Conservation (phyloP, 2,113 vertebrate genomes). For the Perca schrenkii region DNA sequence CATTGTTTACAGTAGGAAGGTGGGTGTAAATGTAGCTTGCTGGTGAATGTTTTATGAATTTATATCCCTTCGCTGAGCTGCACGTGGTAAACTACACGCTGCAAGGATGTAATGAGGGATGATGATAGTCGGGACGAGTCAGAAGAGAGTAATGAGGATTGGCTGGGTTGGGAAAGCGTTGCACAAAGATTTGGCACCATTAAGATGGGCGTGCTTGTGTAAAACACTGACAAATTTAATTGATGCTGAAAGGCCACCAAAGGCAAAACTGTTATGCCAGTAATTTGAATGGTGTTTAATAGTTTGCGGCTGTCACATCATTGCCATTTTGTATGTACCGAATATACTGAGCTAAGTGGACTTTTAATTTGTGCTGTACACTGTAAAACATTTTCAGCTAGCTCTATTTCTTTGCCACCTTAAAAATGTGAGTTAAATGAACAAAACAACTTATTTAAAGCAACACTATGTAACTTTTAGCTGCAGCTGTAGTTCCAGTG, state of each 20-base stretch:
- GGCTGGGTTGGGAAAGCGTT: slow-evolving; percentile 14
- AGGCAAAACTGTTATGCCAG: slow-evolving; percentile 10
- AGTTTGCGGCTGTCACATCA: neutral
- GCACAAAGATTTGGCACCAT: slow-evolving; percentile 34
- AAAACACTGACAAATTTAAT: slow-evolving; percentile 8
- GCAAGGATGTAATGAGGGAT: slow-evolving; percentile 55
- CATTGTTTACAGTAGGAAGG: slow-evolving; percentile 49
- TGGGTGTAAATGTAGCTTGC: slow-evolving; percentile 15
- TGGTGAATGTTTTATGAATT: slow-evolving; percentile 75
- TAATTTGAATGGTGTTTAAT: slow-evolving; percentile 8
- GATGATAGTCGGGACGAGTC: slow-evolving; percentile 43
- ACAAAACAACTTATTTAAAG: too few relatives aligned
- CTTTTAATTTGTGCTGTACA: neutral
- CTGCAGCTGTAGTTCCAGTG: too few relatives aligned
- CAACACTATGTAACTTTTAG: too few relatives aligned
- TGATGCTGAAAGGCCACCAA: slow-evolving; percentile 23
- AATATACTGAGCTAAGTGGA: neutral
- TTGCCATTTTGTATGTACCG: neutral
- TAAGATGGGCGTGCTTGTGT: neutral
- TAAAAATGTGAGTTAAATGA: neutral
- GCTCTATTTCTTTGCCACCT: neutral
- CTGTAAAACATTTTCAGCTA: neutral
- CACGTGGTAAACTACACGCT: slow-evolving; percentile 35
- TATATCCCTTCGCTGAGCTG: slow-evolving; percentile 33
- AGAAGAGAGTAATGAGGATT: slow-evolving; percentile 35